Evolutionary conservation across 2,888 invertebrate genomes (phyloP).

Genomic region (Chaetogeoica ovagalla): DNA sequence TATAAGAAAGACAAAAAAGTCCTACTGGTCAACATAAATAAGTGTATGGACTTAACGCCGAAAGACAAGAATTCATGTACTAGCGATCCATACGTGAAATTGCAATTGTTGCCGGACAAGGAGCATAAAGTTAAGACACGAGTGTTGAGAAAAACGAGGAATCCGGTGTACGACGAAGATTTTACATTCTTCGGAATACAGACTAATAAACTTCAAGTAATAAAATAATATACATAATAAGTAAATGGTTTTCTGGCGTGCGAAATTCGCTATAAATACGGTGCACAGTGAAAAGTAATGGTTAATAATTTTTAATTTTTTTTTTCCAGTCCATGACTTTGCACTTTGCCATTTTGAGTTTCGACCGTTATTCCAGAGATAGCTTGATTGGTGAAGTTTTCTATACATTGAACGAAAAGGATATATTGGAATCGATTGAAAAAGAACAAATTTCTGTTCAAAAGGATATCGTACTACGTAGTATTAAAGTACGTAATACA

Average conservation of each 20-base stretch:
- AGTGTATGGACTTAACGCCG: constrained; percentile 84
- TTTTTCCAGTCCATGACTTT: constrained; percentile 75
- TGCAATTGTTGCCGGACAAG: constrained; percentile 95
- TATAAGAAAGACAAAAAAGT: constrained; percentile 89
- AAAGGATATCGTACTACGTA: constrained; percentile 89
- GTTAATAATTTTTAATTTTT: too few species aligned
- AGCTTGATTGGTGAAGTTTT: constrained; percentile 98
- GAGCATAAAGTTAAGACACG: constrained; percentile 96
- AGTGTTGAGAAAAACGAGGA: constrained; percentile 91
- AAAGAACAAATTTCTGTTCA: constrained; percentile 81
- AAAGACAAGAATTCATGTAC: constrained; percentile 79
- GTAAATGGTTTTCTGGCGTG: too few species aligned
- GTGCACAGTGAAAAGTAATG: neutral
- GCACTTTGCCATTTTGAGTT: constrained; percentile 91
- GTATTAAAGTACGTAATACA: constrained; percentile 67
- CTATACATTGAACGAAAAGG: constrained; percentile 73
- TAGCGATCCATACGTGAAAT: constrained; percentile 95
- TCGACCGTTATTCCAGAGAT: constrained; percentile 96
- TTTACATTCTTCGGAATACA: constrained; percentile 97
- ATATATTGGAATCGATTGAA: constrained; percentile 72
- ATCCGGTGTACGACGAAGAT: constrained; percentile 97
- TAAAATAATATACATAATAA: neutral
- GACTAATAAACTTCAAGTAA: constrained; percentile 75
- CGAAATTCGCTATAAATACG: neutral
- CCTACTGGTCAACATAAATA: constrained; percentile 87